Base-by-base conservation (phyloP, 2,888 invertebrate genomes). In the Tetragonisca angustula region DNA sequence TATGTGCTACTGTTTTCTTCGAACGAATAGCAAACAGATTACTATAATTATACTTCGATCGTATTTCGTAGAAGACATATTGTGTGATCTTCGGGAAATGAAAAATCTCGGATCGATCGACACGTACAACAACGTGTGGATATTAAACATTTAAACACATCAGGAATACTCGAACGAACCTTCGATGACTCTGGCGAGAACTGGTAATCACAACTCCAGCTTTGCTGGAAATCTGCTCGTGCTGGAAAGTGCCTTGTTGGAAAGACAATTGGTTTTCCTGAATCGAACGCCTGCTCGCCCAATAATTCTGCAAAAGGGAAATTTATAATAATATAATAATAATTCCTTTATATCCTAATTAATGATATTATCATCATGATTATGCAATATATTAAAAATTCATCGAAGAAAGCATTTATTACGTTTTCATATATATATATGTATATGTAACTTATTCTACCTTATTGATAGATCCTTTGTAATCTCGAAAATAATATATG, bases 171-270 rank as follows among this genome's bases (percentile, higher is more conserved):
- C 43, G 76, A 85, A 92, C 92, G 89, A 94, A 98, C 97, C 98
- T 97, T 94, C 98, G 95, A 92, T 98, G 97, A 21, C 98, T 98
- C 93, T 98, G 97, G 72, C 98, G 95, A 91, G 97, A 98, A 4
- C 98, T 98, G 2, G 98, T 98, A 79, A 98, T 98, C 74, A 98
- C 98, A 13, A 98, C 98, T 0, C 98, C 98, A 2, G 97, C 98
- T 94, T 97, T 97, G 87, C 89, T 93, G 87, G 93, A 93, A 2
- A 84, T 85, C 83, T 93, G 93, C 64, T 94, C 93, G 74, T 92
- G 92, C 62, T 93, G 93, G 74, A 89, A 91, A 24, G 83, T 90
- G 43, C 89, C 84, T 32, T 89, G 88, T 27, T 90, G 90, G 15
- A 87, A 90, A 13, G 83, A 90, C 79, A 91, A 87, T 67, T 93